Evolutionary conservation across 1,140 invertebrate species (phyloP).

Genomic region (Paraescarpia echinospica): DNA sequence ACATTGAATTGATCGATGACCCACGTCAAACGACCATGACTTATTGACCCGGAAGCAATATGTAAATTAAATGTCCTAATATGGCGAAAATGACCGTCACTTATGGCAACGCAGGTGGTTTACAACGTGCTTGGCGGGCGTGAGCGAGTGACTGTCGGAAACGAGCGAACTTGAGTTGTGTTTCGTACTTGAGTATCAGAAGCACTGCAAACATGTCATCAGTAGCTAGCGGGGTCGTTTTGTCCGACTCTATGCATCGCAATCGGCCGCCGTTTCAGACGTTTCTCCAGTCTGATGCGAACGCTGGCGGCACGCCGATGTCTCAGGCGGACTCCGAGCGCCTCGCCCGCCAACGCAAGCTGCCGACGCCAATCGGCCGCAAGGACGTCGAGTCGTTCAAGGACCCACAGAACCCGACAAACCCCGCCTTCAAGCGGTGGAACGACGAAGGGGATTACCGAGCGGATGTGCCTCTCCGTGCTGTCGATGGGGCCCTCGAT

Average conservation of each 20-base stretch:
- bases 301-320: constrained; percentile 43
- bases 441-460: constrained; percentile 50
- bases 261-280: constrained; percentile 45
- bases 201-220: constrained; percentile 7
- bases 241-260: constrained; percentile 47
- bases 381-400: constrained; percentile 49
- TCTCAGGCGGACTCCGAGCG: constrained; percentile 47
- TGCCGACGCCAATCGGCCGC: constrained; percentile 45
- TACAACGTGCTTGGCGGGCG: neutral
- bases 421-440: constrained; percentile 40
- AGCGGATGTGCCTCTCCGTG: constrained; percentile 44
- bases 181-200: neutral
- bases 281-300: constrained; percentile 44
- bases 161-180: neutral
- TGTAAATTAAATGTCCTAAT: neutral
- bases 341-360: constrained; percentile 50
- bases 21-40: neutral
- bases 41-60: neutral
- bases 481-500: constrained; percentile 52
- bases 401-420: constrained; percentile 33
- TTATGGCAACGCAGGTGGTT: neutral
- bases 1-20: neutral
- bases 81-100: neutral
- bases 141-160: neutral
- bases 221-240: constrained; percentile 27